phyloP scores from a whole-genome alignment of 2,113 vertebrate genomes.

The Corapipo altera region DNA sequence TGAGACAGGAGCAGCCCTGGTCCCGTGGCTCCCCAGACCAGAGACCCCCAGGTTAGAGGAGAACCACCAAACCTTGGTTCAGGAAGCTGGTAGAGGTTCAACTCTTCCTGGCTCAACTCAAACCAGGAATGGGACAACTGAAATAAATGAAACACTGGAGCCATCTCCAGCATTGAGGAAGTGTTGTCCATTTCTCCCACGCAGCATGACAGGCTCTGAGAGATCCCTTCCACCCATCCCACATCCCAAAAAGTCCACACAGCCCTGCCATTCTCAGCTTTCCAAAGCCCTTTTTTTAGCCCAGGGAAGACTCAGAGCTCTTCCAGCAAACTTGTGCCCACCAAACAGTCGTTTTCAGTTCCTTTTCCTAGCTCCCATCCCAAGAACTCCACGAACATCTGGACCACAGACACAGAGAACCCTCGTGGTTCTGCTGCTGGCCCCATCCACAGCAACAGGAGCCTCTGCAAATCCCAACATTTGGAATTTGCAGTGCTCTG shows the following conservation, averaged over 20 bases:
- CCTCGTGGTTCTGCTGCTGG: fast-evolving
- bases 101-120: background rate
- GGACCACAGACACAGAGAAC: background rate
- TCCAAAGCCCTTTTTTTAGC: background rate
- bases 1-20: background rate
- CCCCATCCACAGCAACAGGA: fast-evolving
- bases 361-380: background rate
- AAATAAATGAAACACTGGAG: background rate
- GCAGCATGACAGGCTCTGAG: fast-evolving
- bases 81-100: background rate
- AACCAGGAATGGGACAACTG: background rate
- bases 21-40: fast-evolving
- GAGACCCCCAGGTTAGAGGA: fast-evolving
- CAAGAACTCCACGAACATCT: background rate
- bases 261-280: background rate
- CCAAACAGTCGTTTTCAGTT: background rate
- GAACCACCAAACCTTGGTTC: fast-evolving
- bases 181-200: background rate
- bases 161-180: background rate
- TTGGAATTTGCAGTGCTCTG: background rate
- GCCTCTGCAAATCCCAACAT: background rate
- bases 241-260: background rate
- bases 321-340: background rate
- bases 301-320: background rate
- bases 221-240: fast-evolving